Evolutionary conservation across 2,797 vertebrate genomes (phyloP), one percentile per base, ranked within the genome.

Genomic region (Chaunax sp.): DNA sequence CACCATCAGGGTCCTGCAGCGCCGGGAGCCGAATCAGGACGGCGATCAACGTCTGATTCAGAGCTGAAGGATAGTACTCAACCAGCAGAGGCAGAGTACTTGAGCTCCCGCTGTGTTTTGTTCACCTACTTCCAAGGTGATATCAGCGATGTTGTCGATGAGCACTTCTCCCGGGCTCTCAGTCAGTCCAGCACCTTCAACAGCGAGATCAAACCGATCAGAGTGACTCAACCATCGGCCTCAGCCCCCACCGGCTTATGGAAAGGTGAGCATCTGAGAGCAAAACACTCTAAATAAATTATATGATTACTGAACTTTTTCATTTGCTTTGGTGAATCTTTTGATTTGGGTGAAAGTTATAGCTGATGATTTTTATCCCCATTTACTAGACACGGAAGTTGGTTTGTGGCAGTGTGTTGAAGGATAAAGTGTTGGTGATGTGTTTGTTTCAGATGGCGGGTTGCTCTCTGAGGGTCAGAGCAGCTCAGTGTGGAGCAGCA

Each of bases 91-190:
- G 95, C 98, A 7, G 96, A 99, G 92, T 99, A 99, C 93, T 86
- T 99, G 90, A 98, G 96, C 90, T 97, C 98, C 88, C 95, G 97
- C 77, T 99, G 98, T 72, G 96, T 99, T 87, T 93, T 99, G 91
- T 98, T 99, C 93, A 99, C 97, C 64, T 99, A 99, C 89, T 99
- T 98, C 93, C 95, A 96, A 81, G 98, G 98, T 59, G 94, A 98
- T 89, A 98, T 99, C 58, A 94, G 96, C 3, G 96, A 98, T 5
- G 97, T 97, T 86, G 97, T 99, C 72, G 98, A 99, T 66, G 96
- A 99, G 85, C 98, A 99, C 86, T 99, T 99, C 87, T 97, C 96
- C 43, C 95, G 98, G 69, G 98, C 98, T 85, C 94, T 99, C 87
- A 98, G 96, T 87, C 96, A 98, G 94, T 80, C 94, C 77, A 94